A percentile compares a stretch with the other conserved stretches of the same genome.
Conservation (phyloP, 2,888 invertebrate genomes). For the Cryptophagus acutangulus region DNA sequence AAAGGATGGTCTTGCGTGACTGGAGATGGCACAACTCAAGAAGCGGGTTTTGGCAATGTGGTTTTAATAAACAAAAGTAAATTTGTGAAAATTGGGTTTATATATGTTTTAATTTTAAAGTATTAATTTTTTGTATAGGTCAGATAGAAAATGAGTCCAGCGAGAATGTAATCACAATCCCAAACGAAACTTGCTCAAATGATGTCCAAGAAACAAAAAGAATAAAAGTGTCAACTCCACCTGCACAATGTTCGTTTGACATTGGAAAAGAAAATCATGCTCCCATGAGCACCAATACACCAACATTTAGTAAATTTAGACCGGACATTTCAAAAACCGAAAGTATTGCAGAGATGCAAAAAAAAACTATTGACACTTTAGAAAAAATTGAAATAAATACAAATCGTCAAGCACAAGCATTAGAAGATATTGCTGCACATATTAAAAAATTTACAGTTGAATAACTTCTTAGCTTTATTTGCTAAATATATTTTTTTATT, state of each 20-base stretch:
- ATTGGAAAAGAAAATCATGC: background rate
- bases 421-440: too few relatives aligned
- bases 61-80: background rate
- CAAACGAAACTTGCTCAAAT: too few relatives aligned
- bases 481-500: too few relatives aligned
- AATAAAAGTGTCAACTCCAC: too few relatives aligned
- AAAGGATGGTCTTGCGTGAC: background rate
- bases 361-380: background rate
- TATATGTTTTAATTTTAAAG: background rate
- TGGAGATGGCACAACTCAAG: background rate
- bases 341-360: background rate
- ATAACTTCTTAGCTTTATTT: too few relatives aligned
- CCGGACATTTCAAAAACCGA: background rate
- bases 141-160: too few relatives aligned
- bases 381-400: background rate
- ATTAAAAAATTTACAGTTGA: too few relatives aligned
- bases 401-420: too few relatives aligned
- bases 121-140: too few relatives aligned
- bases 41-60: background rate
- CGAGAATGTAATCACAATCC: too few relatives aligned
- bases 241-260: background rate
- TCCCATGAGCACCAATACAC: background rate
- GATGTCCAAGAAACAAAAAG: too few relatives aligned
- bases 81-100: background rate
- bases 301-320: background rate